These are phyloP conservation scores for Lepetodrilus schrolli DNA, from an alignment of 2,888 invertebrate genomes.

Conservation along the genomic window DNA sequence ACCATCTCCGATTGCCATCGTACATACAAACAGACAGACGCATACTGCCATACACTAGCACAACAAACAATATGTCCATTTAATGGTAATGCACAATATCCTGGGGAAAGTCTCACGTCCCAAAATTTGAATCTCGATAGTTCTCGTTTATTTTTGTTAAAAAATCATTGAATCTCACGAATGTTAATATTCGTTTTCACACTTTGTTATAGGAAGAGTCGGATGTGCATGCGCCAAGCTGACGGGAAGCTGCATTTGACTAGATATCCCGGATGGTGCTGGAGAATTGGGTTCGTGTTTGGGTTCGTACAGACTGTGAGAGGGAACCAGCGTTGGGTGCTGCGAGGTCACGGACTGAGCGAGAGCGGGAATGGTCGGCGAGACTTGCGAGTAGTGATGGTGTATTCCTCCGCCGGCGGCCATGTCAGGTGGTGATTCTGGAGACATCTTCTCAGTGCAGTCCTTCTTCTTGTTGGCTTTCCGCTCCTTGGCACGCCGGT, in stretches of 20 bases:
- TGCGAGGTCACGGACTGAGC: background rate
- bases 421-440: conserved; percentile 8
- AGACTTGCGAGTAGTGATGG: conserved; percentile 47
- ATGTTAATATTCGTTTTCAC: conserved; percentile 23
- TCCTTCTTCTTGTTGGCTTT: conserved; percentile 86
- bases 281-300: background rate
- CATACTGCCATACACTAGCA: background rate
- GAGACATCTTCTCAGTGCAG: conserved; percentile 13
- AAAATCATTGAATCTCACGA: background rate
- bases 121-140: background rate
- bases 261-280: background rate
- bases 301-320: background rate
- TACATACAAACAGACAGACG: background rate
- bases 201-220: conserved; percentile 19
- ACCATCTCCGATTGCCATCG: too few relatives aligned
- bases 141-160: background rate
- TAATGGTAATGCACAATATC: background rate
- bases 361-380: background rate
- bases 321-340: background rate
- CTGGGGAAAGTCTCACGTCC: background rate
- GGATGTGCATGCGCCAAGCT: conserved; percentile 19
- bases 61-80: too few relatives aligned
- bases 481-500: conserved; percentile 80
- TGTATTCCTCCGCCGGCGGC: background rate
- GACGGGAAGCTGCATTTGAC: conserved; percentile 25